These are phyloP conservation scores for Ceratosolen solmsi DNA, from an alignment of 1,140 invertebrate genomes.

Conservation along the genomic window DNA sequence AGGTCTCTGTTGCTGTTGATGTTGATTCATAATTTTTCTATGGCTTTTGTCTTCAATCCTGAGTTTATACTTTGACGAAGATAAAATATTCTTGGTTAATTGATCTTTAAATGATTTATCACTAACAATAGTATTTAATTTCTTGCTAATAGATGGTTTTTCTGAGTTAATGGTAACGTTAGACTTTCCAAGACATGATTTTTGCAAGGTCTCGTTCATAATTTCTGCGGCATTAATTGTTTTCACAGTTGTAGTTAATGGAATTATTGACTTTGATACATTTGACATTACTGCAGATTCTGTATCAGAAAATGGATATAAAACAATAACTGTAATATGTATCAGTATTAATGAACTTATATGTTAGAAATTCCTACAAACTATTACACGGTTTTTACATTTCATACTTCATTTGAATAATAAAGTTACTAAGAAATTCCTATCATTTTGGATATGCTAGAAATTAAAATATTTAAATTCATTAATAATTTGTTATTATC, in stretches of 20 bases:
- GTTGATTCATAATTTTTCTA: slow-evolving; percentile 59
- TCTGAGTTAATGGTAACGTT: slow-evolving; percentile 54
- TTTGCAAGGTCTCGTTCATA: slow-evolving; percentile 30
- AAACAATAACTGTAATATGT: too few species aligned
- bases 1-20: slow-evolving; percentile 59
- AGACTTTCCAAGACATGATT: slow-evolving; percentile 40
- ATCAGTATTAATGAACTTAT: too few species aligned
- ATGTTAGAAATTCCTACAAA: too few species aligned
- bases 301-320: background rate
- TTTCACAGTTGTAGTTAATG: background rate
- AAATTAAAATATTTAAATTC: too few species aligned
- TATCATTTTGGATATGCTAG: too few species aligned
- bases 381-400: too few species aligned
- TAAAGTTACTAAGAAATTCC: too few species aligned
- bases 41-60: slow-evolving; percentile 81
- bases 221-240: slow-evolving; percentile 2
- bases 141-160: slow-evolving; percentile 61
- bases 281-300: background rate
- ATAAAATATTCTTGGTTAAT: slow-evolving; percentile 81
- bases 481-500: too few species aligned
- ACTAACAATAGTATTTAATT: slow-evolving; percentile 57
- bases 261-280: background rate
- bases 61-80: slow-evolving; percentile 82
- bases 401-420: too few species aligned
- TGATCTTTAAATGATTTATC: slow-evolving; percentile 75